Base-by-base conservation (phyloP, 2,113 vertebrate species). In the Ceuthmochares aereus region DNA sequence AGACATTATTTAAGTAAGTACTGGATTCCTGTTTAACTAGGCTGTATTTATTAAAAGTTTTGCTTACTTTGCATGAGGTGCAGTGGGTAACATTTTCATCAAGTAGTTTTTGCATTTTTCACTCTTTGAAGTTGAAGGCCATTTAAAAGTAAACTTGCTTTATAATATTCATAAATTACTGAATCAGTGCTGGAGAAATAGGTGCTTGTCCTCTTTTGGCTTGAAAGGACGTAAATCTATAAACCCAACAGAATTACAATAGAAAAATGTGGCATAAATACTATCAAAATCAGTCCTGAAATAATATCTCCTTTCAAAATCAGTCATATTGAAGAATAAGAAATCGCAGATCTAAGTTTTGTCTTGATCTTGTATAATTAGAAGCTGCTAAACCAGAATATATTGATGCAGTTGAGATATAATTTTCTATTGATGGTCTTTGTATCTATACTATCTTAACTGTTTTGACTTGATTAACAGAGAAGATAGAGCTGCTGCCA, bases 1-100 rank as follows among this genome's bases (percentile, higher is more conserved):
- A 73, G 19, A 97, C 91, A 0, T 81, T 99, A 60, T 99, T 99
- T 92, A 98, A 95, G 99, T 99, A 88, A 79, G 99, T 93, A 19
- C 40, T 13, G 7, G 8, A 3, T 55, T 84, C 25, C 25, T 69
- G 1, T 11, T 81, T 62, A 19, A 4, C 34, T n/a, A n/a, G 52
- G 45, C 37, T 66, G 29, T 18, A 3, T 27, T 59, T 83, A 4
- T 58, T 54, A 11, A 45, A 69, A 90, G 25, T 18, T 80, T 83
- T 70, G 37, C 43, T 72, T 85, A 23, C 79, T 69, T 72, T 72
- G 18, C 18, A 8, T 0, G 0, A 62, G 64, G 34, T 37, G 6
- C 17, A 55, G 25, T 25, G 22, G 13, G 1, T 72, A 42, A 58
- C 21, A 17, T 5, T 83, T 59, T 43, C 14, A 40, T 47, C 36